Evolutionary conservation across 1,140 invertebrate species (phyloP), one percentile per base, ranked within the genome.

Genomic region (Microplitis demolitor): DNA sequence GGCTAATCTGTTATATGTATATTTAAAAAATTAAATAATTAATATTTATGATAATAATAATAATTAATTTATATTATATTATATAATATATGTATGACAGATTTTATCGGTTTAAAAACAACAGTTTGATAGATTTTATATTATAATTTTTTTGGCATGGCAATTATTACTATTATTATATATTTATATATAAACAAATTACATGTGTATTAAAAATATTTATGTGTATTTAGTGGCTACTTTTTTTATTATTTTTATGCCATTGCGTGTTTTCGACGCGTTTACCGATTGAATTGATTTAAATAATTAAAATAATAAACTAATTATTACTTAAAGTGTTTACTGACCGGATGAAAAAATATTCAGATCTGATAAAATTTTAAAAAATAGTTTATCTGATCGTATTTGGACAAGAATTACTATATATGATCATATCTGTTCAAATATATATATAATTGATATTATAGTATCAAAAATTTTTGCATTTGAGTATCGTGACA

Each of bases 121-220:
- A 82, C 80, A 80, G 69, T 78, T 78, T 79, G 76, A 81, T 80
- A 80, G 72, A 73, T 70, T 83, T 76, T 73, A 73, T 69, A 77
- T 72, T 73, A 67, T 66, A 54, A 72, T 72, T 74, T 83, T 77
- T 78, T 82, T 85, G 72, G 85, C 85, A 85, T 85, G 85, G 77
- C 82, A 83, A 75, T 80, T 82, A 51, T 70, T 69, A 35, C 60
- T 58, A 54, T n/a, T 56, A 64, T 54, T 71, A 53, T 60, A 73
- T 56, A 60, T 24, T 24, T 24, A 24, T 24, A 73, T 76, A 62
- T 62, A 72, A n/a, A 68, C 68, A 68, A 71, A 74, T 69, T 74
- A 73, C 68, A 72, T 72, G 37, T 76, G 72, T 76, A 76, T 71
- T 64, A 45, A 24, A 24, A 24, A 73, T 76, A 66, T 53, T 66